A percentile compares a stretch with the other conserved stretches of the same genome.
phyloP scores from a whole-genome alignment of 2,888 invertebrate species.

The Harpalus rubripes region DNA sequence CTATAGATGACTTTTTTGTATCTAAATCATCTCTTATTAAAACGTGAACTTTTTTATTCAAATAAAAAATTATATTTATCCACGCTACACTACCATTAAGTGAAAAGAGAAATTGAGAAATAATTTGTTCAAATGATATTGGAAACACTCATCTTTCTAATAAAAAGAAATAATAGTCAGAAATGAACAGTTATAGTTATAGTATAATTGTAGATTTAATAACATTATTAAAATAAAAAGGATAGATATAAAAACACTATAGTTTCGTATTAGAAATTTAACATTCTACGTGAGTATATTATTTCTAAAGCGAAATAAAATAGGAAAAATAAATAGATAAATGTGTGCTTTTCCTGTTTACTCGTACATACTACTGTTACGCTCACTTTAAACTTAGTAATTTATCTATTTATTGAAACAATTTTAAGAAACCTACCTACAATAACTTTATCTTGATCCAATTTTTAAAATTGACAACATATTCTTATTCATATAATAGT shows the following conservation, averaged over 20 bases:
- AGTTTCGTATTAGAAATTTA: not conserved
- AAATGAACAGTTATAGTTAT: not conserved
- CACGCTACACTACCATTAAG: slow-evolving; percentile 5
- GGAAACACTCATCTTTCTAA: not conserved
- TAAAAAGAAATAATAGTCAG: not conserved
- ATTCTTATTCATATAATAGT: too few relatives aligned
- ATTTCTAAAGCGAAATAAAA: not conserved
- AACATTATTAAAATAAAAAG: not conserved
- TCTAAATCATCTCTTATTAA: not conserved
- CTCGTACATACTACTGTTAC: not conserved
- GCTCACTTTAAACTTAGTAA: too few relatives aligned
- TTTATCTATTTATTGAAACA: too few relatives aligned
- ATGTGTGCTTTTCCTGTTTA: not conserved
- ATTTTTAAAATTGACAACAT: too few relatives aligned
- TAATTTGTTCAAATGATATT: slow-evolving; percentile 20
- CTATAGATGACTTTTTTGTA: not conserved
- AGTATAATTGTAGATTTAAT: not conserved
- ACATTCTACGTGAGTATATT: not conserved
- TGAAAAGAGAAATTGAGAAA: slow-evolving; percentile 18
- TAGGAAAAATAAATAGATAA: not conserved
- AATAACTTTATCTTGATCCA: too few relatives aligned
- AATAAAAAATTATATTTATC: slow-evolving; percentile 1
- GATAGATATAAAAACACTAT: not conserved
- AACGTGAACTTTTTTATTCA: slow-evolving; percentile 1
- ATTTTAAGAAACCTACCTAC: too few relatives aligned